Evolutionary conservation across 2,888 invertebrate genomes (phyloP), one percentile per base, ranked within the genome.

Genomic region (Mayetiola destructor): DNA sequence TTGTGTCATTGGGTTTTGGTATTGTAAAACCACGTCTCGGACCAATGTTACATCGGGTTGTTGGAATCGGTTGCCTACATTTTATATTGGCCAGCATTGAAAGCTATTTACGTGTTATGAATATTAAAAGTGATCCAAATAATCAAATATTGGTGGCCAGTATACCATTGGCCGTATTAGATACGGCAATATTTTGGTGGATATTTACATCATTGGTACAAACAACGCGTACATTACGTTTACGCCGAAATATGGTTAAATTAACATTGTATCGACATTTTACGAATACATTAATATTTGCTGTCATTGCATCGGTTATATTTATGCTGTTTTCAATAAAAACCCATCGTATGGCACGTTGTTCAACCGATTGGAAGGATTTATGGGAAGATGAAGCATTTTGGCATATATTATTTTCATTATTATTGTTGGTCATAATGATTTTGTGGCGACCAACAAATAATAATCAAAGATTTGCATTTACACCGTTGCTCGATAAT

Each of bases 371-470:
- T 61, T 95, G 94, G 94, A 86, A 85, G 66, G 85, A 88, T 66
- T 77, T 91, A 62, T 96, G 95, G 95, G 74, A 95, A 65, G 93
- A 95, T 69, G 89, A 91, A 62, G 94, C 91, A 3, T 95, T 89
- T 72, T 95, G 95, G 95, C 94, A 93, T 72, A 79, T 94, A 35
- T 76, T 94, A 58, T 95, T 96, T 73, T 90, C 88, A 16, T 78
- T 86, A 62, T 80, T 96, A 58, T 76, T 96, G 23, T 73, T 88
- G 36, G 89, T 89, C 32, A 95, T 96, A 63, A 94, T 95, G 89
- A 80, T 95, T 61, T 78, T 95, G 60, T 95, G 94, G 94, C 77
- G 95, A 62, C 95, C 95, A 5, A 91, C 92, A 18, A 90, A 89
- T 69, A 95, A 95, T 73, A 95, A 94, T 74, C 94, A 94, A 73